These are phyloP conservation scores for Pelosia muscerda DNA, from an alignment of 2,888 invertebrate genomes.

Conservation along the genomic window DNA sequence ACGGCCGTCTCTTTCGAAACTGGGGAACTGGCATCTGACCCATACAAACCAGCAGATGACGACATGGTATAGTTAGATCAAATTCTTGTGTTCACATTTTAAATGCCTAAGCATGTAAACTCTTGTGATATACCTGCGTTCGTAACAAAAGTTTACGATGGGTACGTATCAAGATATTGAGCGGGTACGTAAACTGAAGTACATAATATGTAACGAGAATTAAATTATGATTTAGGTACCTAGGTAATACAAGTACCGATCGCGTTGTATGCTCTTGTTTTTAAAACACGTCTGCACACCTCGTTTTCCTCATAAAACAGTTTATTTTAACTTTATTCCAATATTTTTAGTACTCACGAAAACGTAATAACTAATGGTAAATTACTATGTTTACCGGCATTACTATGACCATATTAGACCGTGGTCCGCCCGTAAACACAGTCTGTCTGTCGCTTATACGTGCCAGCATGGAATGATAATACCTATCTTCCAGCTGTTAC, in stretches of 20 bases:
- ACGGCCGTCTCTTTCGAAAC: too few species aligned
- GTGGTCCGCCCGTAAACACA: too few species aligned
- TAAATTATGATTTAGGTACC: constrained; percentile 17
- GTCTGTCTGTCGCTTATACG: too few species aligned
- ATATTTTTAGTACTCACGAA: neutral
- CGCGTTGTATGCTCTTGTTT: constrained; percentile 15
- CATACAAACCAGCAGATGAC: too few species aligned
- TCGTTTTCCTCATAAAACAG: constrained; percentile 4
- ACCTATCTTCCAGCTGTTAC: too few species aligned
- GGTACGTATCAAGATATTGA: constrained; percentile 16
- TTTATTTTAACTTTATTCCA: constrained; percentile 4
- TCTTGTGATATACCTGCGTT: too few species aligned
- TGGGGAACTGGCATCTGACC: too few species aligned
- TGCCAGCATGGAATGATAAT: too few species aligned
- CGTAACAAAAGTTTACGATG: constrained; percentile 27
- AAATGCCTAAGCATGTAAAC: neutral
- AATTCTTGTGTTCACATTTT: neutral
- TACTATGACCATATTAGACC: too few species aligned
- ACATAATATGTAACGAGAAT: constrained; percentile 19
- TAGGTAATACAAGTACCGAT: too few species aligned
- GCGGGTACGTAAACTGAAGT: constrained; percentile 17
- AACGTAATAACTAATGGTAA: neutral
- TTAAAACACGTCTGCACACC: constrained; percentile 14
- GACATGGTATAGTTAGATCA: neutral
- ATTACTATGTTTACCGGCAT: too few species aligned